phyloP scores from a whole-genome alignment of 2,888 invertebrate genomes.

The Abrostola tripartita region DNA sequence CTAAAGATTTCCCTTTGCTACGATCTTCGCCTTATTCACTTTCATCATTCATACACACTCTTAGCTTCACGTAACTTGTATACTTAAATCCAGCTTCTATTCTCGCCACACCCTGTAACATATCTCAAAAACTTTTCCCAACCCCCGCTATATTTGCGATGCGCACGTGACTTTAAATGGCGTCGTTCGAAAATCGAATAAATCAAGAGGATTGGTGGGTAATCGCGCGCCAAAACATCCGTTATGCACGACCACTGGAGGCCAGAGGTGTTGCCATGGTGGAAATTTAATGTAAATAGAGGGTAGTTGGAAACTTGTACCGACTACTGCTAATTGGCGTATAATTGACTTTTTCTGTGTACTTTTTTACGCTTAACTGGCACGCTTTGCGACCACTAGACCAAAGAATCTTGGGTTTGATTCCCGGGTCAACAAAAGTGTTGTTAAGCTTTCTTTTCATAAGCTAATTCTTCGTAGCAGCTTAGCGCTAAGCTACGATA shows the following conservation, averaged over 20 bases:
- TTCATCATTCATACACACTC: too few species aligned
- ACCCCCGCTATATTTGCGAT: slow-evolving; percentile 70
- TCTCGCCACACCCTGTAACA: slow-evolving; percentile 59
- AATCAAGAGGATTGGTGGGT: slow-evolving; percentile 85
- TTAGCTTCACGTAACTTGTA: neutral
- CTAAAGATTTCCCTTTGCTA: too few species aligned
- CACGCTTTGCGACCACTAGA: too few species aligned
- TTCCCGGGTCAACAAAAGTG: too few species aligned
- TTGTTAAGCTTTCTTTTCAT: too few species aligned
- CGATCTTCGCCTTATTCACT: too few species aligned
- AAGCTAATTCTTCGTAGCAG: too few species aligned
- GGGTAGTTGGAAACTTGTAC: slow-evolving; percentile 31
- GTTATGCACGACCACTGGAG: slow-evolving; percentile 54
- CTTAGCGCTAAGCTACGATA: too few species aligned
- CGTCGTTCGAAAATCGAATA: slow-evolving; percentile 80
- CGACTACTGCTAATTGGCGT: slow-evolving; percentile 27
- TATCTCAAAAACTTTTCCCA: slow-evolving; percentile 49
- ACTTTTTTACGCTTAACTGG: neutral
- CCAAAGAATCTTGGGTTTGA: too few species aligned
- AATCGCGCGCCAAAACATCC: slow-evolving; percentile 75
- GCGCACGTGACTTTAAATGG: slow-evolving; percentile 83
- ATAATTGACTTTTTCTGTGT: slow-evolving; percentile 8
- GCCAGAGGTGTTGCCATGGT: slow-evolving; percentile 30
- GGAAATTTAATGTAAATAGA: slow-evolving; percentile 63
- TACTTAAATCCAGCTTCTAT: slow-evolving; percentile 14